Conservation (phyloP, 2,797 vertebrate species). For the Rhabdophis nuchalis region DNA sequence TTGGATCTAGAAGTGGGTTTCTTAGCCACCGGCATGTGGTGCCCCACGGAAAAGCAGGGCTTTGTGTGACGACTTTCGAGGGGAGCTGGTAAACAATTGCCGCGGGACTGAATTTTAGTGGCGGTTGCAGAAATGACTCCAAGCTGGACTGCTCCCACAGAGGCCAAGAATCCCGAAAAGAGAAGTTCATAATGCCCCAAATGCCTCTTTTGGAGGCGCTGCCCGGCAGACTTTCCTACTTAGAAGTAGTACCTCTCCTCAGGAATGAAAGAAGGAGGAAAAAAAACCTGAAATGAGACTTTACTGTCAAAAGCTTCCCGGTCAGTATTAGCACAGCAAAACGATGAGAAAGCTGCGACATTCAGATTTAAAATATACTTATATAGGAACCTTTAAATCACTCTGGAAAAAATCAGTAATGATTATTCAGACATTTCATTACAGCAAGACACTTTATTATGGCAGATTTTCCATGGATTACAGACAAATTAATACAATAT, state of each 20-base stretch:
- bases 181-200: conserved; percentile 59
- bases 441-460: neutral
- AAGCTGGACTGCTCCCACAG: conserved; percentile 36
- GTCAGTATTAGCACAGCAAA: neutral
- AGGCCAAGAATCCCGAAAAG: conserved; percentile 54
- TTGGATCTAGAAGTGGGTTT: conserved; percentile 54
- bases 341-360: neutral
- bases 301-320: neutral
- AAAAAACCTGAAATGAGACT: conserved; percentile 15
- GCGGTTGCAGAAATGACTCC: neutral
- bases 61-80: conserved; percentile 50
- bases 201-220: conserved; percentile 27
- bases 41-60: conserved; percentile 52
- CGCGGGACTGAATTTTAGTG: conserved; percentile 31
- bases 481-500: neutral
- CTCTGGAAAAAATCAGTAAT: neutral
- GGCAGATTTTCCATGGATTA: neutral
- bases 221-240: neutral
- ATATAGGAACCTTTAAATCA: neutral
- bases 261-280: neutral
- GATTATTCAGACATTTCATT: neutral
- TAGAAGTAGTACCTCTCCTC: conserved; percentile 4
- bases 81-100: conserved; percentile 48
- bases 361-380: conserved; percentile 22
- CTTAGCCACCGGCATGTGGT: conserved; percentile 36